Evolutionary conservation across 2,797 vertebrate species (phyloP).

Genomic region (Falco peregrinus): DNA sequence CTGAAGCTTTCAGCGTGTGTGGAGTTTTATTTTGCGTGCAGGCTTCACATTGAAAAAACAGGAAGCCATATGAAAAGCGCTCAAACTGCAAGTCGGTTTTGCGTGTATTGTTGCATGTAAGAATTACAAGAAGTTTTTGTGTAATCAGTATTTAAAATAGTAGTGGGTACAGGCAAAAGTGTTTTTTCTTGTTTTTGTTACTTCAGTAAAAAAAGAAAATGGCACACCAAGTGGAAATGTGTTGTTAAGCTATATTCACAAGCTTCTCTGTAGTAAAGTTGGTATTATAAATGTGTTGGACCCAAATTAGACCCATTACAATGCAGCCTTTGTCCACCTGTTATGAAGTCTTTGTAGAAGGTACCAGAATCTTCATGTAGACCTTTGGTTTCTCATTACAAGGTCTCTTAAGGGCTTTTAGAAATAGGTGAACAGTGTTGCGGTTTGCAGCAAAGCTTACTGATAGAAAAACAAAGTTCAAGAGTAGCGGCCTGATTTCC

Average conservation of each 20-base stretch:
- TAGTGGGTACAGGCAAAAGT: neutral
- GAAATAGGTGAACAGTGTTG: neutral
- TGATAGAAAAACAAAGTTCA: neutral
- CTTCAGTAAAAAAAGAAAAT: neutral
- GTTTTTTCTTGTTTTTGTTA: neutral
- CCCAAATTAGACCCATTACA: neutral
- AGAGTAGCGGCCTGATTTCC: neutral
- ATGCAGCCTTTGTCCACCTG: neutral
- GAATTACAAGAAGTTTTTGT: neutral
- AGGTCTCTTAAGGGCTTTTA: neutral
- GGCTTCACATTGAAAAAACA: neutral
- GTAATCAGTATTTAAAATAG: neutral
- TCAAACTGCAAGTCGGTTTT: neutral
- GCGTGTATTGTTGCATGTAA: neutral
- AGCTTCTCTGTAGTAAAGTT: neutral
- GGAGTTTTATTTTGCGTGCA: constrained; percentile 69
- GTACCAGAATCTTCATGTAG: neutral
- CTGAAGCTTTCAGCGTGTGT: constrained; percentile 5
- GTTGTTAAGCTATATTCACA: neutral
- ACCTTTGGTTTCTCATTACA: neutral
- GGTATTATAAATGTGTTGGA: neutral
- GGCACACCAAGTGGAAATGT: neutral
- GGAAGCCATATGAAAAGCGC: neutral
- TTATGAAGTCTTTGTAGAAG: neutral
- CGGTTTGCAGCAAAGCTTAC: neutral